Evolutionary conservation across 2,888 invertebrate species (phyloP).

Genomic region (Leptinotarsa juncta): DNA sequence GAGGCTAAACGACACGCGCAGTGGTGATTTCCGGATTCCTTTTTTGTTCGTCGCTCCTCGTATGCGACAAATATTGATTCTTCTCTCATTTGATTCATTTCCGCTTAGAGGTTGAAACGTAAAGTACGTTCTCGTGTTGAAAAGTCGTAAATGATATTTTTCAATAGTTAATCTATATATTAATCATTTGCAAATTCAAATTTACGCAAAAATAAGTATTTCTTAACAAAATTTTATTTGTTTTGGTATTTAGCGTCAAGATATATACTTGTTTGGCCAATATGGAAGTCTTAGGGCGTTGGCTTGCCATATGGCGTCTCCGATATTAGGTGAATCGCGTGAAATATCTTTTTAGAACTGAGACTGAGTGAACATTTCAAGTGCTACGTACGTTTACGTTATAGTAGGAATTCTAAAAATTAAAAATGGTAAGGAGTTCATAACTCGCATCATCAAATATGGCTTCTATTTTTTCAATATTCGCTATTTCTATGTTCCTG

Average conservation of each 20-base stretch:
- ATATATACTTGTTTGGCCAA: not conserved
- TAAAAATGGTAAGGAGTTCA: slow-evolving; percentile 16
- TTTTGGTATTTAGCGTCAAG: slow-evolving; percentile 10
- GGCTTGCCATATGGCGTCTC: slow-evolving; percentile 2
- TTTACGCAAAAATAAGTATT: slow-evolving; percentile 3
- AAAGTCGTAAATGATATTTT: not conserved
- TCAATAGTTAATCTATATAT: not conserved
- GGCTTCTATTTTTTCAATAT: slow-evolving; percentile 17
- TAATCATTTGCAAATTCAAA: not conserved
- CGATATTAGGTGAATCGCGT: slow-evolving; percentile 13
- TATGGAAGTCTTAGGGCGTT: slow-evolving; percentile 15
- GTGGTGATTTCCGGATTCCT: slow-evolving; percentile 9
- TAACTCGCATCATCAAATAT: slow-evolving; percentile 17
- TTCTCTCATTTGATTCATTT: not conserved
- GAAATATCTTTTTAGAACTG: slow-evolving; percentile 5
- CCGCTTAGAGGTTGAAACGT: slow-evolving; percentile 13
- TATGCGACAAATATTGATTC: not conserved
- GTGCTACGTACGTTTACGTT: slow-evolving; percentile 9
- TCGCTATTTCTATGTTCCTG: slow-evolving; percentile 4
- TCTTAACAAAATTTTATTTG: not conserved
- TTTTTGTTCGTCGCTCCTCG: not conserved
- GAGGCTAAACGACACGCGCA: slow-evolving; percentile 6
- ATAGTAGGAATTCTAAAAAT: slow-evolving; percentile 9
- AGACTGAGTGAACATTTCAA: slow-evolving; percentile 14
- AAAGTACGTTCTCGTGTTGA: slow-evolving; percentile 7